Evolutionary conservation across 2,113 vertebrate species (phyloP), one percentile per base, ranked within the genome.

Genomic region (Nothobranchius furzeri): DNA sequence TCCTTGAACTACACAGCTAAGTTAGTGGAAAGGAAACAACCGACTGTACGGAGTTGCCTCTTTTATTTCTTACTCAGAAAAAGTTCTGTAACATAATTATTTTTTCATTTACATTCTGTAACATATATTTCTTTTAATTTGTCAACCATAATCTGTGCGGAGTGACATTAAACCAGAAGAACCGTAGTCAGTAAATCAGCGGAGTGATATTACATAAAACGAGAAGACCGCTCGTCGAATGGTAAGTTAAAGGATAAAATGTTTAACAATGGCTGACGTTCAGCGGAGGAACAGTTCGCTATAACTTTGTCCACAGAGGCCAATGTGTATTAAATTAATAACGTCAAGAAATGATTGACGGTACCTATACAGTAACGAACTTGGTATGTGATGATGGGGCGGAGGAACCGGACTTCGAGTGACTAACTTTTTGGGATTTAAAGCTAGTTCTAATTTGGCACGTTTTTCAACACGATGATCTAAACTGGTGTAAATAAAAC

Each of bases 361-460:
- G 85, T 80, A 87, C 46, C 85, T 82, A 8, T 85, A 84, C 56
- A 50, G 73, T 3, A 48, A 74, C 87, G 61, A 78, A 88, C 47
- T 13, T 87, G 81, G 85, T 87, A 11, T 86, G 82, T 53, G 85
- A 88, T 12, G 83, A 9, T 17, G 55, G 4, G 30, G 55, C 40
- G 36, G n/a, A 17, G 48, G 9, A 25, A 15, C 1, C 17, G 60
- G 73, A 68, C 64, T 30, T 83, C 88, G 35, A 89, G 88, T 71
- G 24, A 45, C 17, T 56, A 12, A n/a, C 47, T 48, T 48, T 24
- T 55, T 1, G 8, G n/a, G 35, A 9, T 37, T 14, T 56, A 8
- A 37, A 51, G 36, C 13, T 57, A 25, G 37, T 13, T 47, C 6
- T 13, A 9, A 12, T 2, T 25, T 40, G 6, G 9, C 37, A 40